Evolutionary conservation across 2,113 vertebrate species (phyloP).

Genomic region (Lamprotornis superbus): DNA sequence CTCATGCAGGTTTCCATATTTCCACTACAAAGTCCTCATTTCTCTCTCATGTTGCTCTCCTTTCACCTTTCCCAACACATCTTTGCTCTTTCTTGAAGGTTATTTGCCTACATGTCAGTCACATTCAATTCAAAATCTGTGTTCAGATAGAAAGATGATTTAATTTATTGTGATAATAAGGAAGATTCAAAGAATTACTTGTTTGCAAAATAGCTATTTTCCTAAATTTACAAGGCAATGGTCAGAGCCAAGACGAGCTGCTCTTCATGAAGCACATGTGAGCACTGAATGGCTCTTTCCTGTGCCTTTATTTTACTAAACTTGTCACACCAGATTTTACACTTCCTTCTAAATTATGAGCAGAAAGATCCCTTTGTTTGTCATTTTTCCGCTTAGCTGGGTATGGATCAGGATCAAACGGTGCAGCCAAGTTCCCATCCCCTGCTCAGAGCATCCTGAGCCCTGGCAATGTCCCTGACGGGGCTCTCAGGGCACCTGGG

Average conservation of each 20-base stretch:
- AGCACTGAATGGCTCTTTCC: neutral
- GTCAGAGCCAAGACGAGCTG: neutral
- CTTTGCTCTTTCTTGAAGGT: neutral
- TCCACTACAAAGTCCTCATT: neutral
- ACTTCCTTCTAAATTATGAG: slow-evolving; percentile 45
- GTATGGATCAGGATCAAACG: neutral
- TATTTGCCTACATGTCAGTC: neutral
- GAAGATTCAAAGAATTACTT: neutral
- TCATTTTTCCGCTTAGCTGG: slow-evolving; percentile 41
- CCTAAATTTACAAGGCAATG: neutral
- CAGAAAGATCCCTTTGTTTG: slow-evolving; percentile 54
- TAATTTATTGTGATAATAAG: neutral
- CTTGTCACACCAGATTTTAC: slow-evolving; percentile 58
- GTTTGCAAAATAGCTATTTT: neutral
- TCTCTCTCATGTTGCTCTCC: neutral
- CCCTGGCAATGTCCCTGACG: accelerated
- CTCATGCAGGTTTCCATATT: neutral
- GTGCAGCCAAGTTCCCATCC: neutral
- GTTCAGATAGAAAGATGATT: neutral
- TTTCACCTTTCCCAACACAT: neutral
- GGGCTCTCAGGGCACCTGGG: neutral
- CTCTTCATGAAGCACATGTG: neutral
- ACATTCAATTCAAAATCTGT: neutral
- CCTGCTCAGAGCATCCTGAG: neutral
- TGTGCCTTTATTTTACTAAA: slow-evolving; percentile 34